phyloP scores from a whole-genome alignment of 2,888 invertebrate species.

The Orgyia antiqua region DNA sequence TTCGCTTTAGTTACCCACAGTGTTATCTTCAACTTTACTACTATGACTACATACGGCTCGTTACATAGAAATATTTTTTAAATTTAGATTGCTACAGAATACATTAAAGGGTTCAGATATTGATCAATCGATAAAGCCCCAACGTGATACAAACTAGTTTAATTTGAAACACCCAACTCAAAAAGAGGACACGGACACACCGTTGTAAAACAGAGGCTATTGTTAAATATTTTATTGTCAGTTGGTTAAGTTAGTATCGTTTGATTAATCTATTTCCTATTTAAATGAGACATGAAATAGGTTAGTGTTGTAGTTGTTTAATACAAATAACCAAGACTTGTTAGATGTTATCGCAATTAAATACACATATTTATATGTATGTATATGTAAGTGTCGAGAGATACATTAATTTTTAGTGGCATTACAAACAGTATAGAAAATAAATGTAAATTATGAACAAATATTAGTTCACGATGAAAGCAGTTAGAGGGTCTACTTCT shows the following conservation, averaged over 20 bases:
- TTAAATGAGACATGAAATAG: slow-evolving; percentile 65
- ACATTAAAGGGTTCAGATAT: slow-evolving; percentile 69
- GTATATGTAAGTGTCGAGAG: slow-evolving; percentile 5
- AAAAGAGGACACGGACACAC: slow-evolving; percentile 59
- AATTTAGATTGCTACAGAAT: slow-evolving; percentile 56
- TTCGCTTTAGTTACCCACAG: slow-evolving; percentile 44
- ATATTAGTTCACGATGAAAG: not conserved
- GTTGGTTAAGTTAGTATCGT: slow-evolving; percentile 62
- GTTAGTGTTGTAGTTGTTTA: slow-evolving; percentile 54
- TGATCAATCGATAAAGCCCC: slow-evolving; percentile 64
- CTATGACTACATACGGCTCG: slow-evolving; percentile 30
- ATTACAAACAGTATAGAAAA: slow-evolving; percentile 4
- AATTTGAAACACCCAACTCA: slow-evolving; percentile 51
- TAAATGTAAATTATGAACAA: slow-evolving; percentile 4
- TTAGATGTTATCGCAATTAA: slow-evolving; percentile 18
- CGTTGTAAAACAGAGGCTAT: slow-evolving; percentile 63
- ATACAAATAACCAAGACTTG: slow-evolving; percentile 47
- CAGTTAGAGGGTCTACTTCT: too few species aligned
- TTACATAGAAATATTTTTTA: slow-evolving; percentile 44
- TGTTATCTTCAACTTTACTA: slow-evolving; percentile 34
- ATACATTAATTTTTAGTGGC: slow-evolving; percentile 9
- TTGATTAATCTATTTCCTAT: slow-evolving; percentile 68
- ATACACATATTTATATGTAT: slow-evolving; percentile 6
- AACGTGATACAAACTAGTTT: slow-evolving; percentile 64
- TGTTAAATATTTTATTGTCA: slow-evolving; percentile 65